Base-by-base conservation (phyloP, 2,888 invertebrate genomes). In the Tyria jacobaeae region DNA sequence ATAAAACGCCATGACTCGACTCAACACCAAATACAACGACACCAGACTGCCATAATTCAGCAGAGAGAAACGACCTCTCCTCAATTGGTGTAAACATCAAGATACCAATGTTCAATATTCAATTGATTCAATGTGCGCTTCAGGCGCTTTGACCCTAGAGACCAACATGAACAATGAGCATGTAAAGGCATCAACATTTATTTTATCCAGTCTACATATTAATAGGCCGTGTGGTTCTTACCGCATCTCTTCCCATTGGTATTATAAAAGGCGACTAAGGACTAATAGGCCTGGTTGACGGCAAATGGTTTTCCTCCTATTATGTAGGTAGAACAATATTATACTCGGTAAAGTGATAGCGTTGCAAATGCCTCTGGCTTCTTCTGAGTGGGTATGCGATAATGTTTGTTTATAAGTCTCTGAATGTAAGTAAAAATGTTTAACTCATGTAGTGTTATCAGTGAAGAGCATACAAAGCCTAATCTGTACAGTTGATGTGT, bases 81-180 rank as follows among this genome's bases (percentile, higher is more conserved):
- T 65, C 58, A 63, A 63, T 59, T 63, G 55, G 57, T 47, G 41
- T 55, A 68, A 47, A 54, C 50, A 54, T 56, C 59, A 65, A 66
- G 73, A 66, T 65, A 57, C 59, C 60, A 70, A 63, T 47, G 37
- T 34, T 37, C 51, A 52, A 47, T 47, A 24, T 51, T 60, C 70
- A 73, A 68, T 71, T 73, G 68, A 59, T 66, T 54, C 58, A 73
- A 68, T 64, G 63, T 62, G 49, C 54, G 55, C 51, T 62, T 61
- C 17, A 27, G 31, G 9, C 27, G 41, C n/a, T 49, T 68, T 75
- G 68, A 75, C 64, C 74, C 54, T 14, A 12, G 34, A 15, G 27
- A 25, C 41, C 27, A n/a, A 48, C 55, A 31, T 57, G 55, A 10
- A 55, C 57, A 34, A 17, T 62, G 62, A 63, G 44, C 44, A 58